Evolutionary conservation across 2,113 vertebrate species (phyloP).

Genomic region (Prunella fulvescens): DNA sequence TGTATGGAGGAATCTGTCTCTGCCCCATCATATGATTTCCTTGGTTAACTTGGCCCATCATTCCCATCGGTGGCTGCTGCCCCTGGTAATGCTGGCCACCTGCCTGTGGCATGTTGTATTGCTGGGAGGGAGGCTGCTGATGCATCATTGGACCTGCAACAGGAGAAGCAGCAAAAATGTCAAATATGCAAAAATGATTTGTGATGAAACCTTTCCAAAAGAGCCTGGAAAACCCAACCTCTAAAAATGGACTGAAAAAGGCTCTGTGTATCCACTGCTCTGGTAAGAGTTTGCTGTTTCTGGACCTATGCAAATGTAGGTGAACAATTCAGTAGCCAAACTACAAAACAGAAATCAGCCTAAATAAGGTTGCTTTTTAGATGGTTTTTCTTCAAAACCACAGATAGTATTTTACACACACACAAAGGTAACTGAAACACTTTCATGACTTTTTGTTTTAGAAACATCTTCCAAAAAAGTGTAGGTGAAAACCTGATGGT

Average conservation of each 20-base stretch:
- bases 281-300: neutral
- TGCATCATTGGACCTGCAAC: slow-evolving; percentile 94
- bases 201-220: neutral
- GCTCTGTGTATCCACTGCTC: neutral
- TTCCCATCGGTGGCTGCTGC: slow-evolving; percentile 94
- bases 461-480: neutral
- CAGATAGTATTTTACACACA: neutral
- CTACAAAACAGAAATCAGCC: neutral
- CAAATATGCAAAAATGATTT: neutral
- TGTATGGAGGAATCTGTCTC: slow-evolving; percentile 97
- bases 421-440: neutral
- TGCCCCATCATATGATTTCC: slow-evolving; percentile 97
- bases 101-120: slow-evolving; percentile 95
- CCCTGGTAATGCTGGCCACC: slow-evolving; percentile 95
- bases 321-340: neutral
- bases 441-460: neutral
- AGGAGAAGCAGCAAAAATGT: neutral
- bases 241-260: neutral
- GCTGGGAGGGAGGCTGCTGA: slow-evolving; percentile 93
- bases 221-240: neutral
- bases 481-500: neutral
- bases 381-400: neutral
- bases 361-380: neutral
- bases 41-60: slow-evolving; percentile 96
- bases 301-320: neutral